Base-by-base conservation (phyloP, 2,113 vertebrate genomes). In the Anguilla japonica region DNA sequence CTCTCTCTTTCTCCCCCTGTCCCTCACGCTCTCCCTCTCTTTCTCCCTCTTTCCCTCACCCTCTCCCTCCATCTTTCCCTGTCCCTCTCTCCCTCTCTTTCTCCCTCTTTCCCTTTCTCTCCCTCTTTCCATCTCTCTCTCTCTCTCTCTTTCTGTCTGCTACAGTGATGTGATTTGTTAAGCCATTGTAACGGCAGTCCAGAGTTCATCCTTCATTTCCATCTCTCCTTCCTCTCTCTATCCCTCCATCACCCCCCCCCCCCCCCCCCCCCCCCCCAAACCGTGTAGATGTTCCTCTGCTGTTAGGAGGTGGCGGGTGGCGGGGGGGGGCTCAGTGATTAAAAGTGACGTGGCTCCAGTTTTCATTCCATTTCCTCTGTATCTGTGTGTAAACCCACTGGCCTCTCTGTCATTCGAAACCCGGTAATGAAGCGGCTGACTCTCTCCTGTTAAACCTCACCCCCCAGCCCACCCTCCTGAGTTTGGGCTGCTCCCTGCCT, bases 1-100 rank as follows among this genome's bases (percentile, higher is more conserved):
- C 34, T 34, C 34, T 1, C 34, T 34, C 34, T 34, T 34, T 75
- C 82, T 67, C 40, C 9, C 43, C 2, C 43, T 46, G 22, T 82
- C 39, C 41, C 57, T 34, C 41, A 20, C 39, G 60, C 43, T 6
- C 43, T 46, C 43, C 2, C 43, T 46, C 43, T 46, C 43, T 46
- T 46, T 34, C 34, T 34, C n/a, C n/a, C n/a, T n/a, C n/a, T n/a
- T 53, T 14, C 50, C 79, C 5, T 67, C 4, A 29, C 81, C 89
- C 88, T 15, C 88, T 56, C 13, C 89, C 94, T 95, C 93, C 94
- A 97, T 96, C 96, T 95, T 90, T 94, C 91, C 50, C 7, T 53
- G 1, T 53, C 50, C 13, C 50, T 53, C 7, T 53, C 50, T 53
- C 50, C 7, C 50, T 14, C 50, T 7, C 50, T 8, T 46, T 8